A percentile compares a stretch with the other conserved stretches of the same genome.
phyloP scores from a whole-genome alignment of 2,113 vertebrate genomes.

The Hemichromis elongatus region DNA sequence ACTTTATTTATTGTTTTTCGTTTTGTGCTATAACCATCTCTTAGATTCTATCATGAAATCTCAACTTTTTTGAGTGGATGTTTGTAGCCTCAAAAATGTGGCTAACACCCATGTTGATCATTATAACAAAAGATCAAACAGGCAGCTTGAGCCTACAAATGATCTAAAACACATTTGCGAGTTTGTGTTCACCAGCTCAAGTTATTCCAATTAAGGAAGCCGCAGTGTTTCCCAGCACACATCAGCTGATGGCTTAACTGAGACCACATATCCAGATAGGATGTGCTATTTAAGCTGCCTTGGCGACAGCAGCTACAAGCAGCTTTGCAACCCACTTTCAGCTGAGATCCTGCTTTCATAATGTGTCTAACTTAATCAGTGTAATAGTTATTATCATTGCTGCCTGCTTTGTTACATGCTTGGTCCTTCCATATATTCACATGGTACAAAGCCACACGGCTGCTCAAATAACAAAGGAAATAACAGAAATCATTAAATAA shows the following conservation, averaged over 20 bases:
- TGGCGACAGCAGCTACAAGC: background rate
- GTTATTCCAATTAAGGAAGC: background rate
- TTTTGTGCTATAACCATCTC: background rate
- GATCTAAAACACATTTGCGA: background rate
- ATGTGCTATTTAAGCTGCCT: background rate
- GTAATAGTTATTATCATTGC: background rate
- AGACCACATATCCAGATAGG: background rate
- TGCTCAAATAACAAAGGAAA: background rate
- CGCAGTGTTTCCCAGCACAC: fast-evolving
- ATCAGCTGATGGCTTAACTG: background rate
- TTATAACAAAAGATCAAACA: background rate
- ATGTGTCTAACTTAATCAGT: background rate
- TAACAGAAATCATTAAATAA: background rate
- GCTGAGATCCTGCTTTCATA: background rate
- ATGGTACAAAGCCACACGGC: background rate
- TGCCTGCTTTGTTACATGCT: background rate
- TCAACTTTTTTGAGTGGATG: background rate
- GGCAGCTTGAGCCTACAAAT: background rate
- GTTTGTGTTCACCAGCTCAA: background rate
- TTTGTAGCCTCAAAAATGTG: background rate
- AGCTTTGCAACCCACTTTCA: background rate
- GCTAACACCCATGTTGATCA: background rate
- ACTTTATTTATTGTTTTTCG: background rate
- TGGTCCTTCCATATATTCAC: background rate
- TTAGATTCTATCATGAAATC: background rate